These are phyloP conservation scores for Antheraea pernyi DNA, from an alignment of 1,140 invertebrate genomes.

Conservation along the genomic window DNA sequence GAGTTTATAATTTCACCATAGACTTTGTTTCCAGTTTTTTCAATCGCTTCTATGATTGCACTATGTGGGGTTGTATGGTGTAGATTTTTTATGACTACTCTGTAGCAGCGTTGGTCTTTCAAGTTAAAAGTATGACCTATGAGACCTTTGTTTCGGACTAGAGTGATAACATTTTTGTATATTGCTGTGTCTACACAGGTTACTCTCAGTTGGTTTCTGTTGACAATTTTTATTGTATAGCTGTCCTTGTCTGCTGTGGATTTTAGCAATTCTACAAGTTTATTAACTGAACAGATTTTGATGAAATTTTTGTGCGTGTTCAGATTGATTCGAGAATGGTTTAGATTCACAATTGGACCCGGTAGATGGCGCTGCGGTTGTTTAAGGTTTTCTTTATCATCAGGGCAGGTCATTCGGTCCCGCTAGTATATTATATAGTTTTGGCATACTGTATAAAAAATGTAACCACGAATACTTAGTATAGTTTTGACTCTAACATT, in stretches of 20 bases:
- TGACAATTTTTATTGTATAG: too few relatives aligned
- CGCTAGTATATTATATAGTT: too few relatives aligned
- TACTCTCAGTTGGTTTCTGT: neutral
- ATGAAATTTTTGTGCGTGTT: too few relatives aligned
- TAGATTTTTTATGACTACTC: constrained; percentile 6
- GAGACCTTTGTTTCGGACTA: too few relatives aligned
- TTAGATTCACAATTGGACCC: constrained; percentile 1
- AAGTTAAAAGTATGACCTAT: neutral
- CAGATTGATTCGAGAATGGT: neutral
- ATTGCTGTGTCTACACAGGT: neutral
- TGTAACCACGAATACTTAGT: too few relatives aligned
- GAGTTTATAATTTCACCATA: neutral
- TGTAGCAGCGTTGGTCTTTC: neutral
- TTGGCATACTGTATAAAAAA: too few relatives aligned
- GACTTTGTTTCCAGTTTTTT: constrained; percentile 3
- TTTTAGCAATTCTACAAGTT: neutral
- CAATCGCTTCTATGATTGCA: constrained; percentile 5
- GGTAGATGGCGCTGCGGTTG: neutral
- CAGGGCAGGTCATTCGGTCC: too few relatives aligned
- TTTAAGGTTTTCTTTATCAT: too few relatives aligned
- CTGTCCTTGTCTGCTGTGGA: neutral
- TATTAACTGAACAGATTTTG: too few relatives aligned
- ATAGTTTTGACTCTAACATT: too few relatives aligned
- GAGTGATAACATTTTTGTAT: too few relatives aligned
- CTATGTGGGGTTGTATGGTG: neutral